phyloP scores from a whole-genome alignment of 2,888 invertebrate genomes.

The Acleris cristana region DNA sequence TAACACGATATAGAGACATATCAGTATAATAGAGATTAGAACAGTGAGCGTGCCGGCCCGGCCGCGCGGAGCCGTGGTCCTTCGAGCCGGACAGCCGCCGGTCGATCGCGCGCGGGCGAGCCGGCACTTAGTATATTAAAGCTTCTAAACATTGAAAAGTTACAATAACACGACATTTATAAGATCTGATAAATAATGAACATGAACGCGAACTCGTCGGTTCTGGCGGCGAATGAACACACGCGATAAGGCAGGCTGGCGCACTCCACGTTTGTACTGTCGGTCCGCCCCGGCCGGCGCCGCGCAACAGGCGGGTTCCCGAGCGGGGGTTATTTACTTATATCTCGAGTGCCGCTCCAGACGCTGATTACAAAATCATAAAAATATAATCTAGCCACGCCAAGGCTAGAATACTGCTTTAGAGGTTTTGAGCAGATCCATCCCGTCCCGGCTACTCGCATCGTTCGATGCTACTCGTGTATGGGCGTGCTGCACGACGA shows the following conservation, averaged over 20 bases:
- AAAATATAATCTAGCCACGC: conserved; percentile 47
- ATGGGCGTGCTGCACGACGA: conserved; percentile 76
- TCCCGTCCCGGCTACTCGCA: conserved; percentile 47
- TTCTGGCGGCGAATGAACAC: conserved; percentile 61
- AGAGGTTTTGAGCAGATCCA: conserved; percentile 38
- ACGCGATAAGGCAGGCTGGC: conserved; percentile 60
- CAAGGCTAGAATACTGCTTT: conserved; percentile 44
- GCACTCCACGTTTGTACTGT: conserved; percentile 18
- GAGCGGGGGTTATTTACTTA: conserved; percentile 24
- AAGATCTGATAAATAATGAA: conserved; percentile 32
- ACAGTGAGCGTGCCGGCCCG: neutral
- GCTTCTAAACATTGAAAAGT: conserved; percentile 32
- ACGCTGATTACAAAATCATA: conserved; percentile 49
- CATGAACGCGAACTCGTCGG: conserved; percentile 33
- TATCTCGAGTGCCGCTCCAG: conserved; percentile 30
- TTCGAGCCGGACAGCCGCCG: conserved; percentile 20
- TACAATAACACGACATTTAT: conserved; percentile 33
- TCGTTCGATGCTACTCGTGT: conserved; percentile 54
- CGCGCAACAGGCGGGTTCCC: neutral
- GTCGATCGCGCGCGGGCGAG: conserved; percentile 5
- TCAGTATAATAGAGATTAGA: conserved; percentile 26
- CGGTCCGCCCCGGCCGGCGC: neutral
- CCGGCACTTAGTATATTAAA: conserved; percentile 14
- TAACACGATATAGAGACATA: conserved; percentile 23
- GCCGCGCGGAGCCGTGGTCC: conserved; percentile 11